A percentile compares a stretch with the other conserved stretches of the same genome.
phyloP scores from a whole-genome alignment of 2,888 invertebrate species.

The Buathra laborator region DNA sequence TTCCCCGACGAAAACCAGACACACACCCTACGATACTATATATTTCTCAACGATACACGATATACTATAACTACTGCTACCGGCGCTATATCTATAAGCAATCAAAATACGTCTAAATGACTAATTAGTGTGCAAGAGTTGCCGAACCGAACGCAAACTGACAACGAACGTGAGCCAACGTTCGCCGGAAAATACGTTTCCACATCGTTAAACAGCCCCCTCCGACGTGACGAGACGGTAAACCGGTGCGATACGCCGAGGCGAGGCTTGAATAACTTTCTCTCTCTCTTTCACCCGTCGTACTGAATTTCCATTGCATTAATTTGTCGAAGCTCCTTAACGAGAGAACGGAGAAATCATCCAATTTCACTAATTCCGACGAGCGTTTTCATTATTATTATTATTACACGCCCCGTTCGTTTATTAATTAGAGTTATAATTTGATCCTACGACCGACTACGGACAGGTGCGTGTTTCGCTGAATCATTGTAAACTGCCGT shows the following conservation, averaged over 20 bases:
- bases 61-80: not conserved
- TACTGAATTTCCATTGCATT: conserved; percentile 39
- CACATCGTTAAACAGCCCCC: conserved; percentile 41
- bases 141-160: conserved; percentile 36
- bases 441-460: not conserved
- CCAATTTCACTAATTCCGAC: not conserved
- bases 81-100: not conserved
- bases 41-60: not conserved
- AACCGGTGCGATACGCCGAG: not conserved
- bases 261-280: conserved; percentile 29
- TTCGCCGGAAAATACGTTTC: conserved; percentile 54
- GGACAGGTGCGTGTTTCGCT: not conserved
- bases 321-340: conserved; percentile 39
- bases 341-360: not conserved
- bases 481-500: not conserved
- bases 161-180: conserved; percentile 27
- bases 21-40: not conserved
- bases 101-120: conserved; percentile 9
- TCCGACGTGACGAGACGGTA: conserved; percentile 33
- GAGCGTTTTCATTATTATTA: not conserved
- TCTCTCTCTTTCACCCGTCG: not conserved
- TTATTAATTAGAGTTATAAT: conserved; percentile 13
- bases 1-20: not conserved
- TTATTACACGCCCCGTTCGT: not conserved
- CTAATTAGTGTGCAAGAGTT: conserved; percentile 28